Evolutionary conservation across 2,797 vertebrate genomes (phyloP).

Genomic region (Salarias fasciatus): DNA sequence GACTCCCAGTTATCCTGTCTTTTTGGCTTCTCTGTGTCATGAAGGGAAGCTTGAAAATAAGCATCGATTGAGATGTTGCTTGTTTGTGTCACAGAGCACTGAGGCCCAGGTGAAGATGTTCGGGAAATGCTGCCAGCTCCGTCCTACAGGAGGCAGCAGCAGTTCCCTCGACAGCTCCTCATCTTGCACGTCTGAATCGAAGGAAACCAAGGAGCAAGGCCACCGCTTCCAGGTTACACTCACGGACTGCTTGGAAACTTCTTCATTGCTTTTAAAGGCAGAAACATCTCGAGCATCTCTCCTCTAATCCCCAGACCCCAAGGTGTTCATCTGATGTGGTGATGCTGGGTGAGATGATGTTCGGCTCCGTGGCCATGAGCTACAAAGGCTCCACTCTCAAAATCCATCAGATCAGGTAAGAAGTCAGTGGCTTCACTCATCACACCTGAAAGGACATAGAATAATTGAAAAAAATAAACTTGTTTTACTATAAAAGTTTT

Average conservation of each 20-base stretch:
- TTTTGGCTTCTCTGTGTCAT: too few species aligned
- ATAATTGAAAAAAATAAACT: too few species aligned
- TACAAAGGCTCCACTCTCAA: slow-evolving; percentile 98
- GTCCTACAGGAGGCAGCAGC: slow-evolving; percentile 93
- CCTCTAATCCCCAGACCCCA: slow-evolving; percentile 80
- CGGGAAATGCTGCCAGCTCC: slow-evolving; percentile 93
- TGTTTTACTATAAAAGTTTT: too few species aligned
- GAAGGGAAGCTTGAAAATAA: background rate
- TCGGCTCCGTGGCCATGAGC: slow-evolving; percentile 99
- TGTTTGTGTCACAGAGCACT: slow-evolving; percentile 79
- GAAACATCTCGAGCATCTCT: background rate
- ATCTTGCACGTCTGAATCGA: slow-evolving; percentile 88
- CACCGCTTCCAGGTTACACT: slow-evolving; percentile 78
- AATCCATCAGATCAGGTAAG: slow-evolving; percentile 97
- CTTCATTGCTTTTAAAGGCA: background rate
- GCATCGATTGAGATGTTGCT: background rate
- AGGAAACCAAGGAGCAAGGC: slow-evolving; percentile 87
- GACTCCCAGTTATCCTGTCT: too few species aligned
- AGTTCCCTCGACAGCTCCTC: slow-evolving; percentile 94
- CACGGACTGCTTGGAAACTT: background rate
- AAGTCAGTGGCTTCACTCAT: background rate
- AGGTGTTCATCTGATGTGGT: slow-evolving; percentile 94
- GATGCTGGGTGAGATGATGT: slow-evolving; percentile 99
- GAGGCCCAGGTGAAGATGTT: slow-evolving; percentile 92
- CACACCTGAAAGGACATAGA: too few species aligned